phyloP scores from a whole-genome alignment of 2,113 vertebrate species.

The Hyperopisus bebe region DNA sequence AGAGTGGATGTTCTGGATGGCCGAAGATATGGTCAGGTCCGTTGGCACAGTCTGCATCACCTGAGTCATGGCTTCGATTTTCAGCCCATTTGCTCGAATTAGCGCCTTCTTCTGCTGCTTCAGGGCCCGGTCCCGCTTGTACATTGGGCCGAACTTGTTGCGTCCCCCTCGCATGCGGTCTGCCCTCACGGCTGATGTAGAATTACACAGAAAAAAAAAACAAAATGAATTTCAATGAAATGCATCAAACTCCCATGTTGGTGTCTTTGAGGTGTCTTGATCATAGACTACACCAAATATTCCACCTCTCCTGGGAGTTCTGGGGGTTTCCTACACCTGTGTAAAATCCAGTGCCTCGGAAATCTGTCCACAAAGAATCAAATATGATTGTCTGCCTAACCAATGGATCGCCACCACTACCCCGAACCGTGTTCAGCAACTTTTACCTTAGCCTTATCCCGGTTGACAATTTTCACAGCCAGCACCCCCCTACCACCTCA shows the following conservation, averaged over 20 bases:
- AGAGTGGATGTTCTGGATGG: slow-evolving; percentile 95
- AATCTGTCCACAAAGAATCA: background rate
- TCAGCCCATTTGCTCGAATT: slow-evolving; percentile 94
- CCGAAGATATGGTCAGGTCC: slow-evolving; percentile 91
- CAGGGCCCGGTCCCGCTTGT: slow-evolving; percentile 93
- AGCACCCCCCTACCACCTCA: background rate
- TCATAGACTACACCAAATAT: background rate
- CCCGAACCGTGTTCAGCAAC: background rate
- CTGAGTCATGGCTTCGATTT: slow-evolving; percentile 95
- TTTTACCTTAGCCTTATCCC: background rate
- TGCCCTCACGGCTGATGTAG: slow-evolving; percentile 78
- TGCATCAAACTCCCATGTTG: background rate
- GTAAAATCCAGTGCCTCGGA: background rate
- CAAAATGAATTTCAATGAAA: background rate
- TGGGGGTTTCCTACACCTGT: background rate
- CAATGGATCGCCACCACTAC: background rate
- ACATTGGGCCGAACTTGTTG: slow-evolving; percentile 99
- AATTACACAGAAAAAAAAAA: background rate
- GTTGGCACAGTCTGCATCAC: slow-evolving; percentile 94
- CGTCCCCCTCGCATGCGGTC: slow-evolving; percentile 95
- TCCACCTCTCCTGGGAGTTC: background rate
- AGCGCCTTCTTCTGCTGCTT: slow-evolving; percentile 98
- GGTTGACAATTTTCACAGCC: background rate
- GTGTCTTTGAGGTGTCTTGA: background rate
- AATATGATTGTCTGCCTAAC: background rate